Conservation (phyloP, 2,797 vertebrate genomes). For the Eulemur mongoz region DNA sequence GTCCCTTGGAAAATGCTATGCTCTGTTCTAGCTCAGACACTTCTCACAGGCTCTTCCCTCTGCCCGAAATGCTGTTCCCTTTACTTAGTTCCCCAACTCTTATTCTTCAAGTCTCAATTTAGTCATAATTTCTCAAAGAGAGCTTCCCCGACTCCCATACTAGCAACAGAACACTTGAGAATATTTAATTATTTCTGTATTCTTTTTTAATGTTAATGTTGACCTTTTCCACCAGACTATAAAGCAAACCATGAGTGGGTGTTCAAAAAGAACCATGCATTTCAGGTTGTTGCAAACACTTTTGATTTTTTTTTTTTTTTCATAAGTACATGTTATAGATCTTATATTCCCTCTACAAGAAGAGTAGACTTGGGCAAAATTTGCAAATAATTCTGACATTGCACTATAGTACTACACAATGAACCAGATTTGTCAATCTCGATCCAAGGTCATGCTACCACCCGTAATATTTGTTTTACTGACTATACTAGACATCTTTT, state of each 20-base stretch:
- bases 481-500: neutral
- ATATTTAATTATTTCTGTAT: conserved; percentile 29
- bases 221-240: neutral
- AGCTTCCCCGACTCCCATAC: neutral
- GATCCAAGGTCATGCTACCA: neutral
- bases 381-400: neutral
- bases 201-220: conserved; percentile 3
- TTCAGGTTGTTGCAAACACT: neutral
- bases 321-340: neutral
- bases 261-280: conserved; percentile 42
- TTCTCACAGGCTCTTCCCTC: neutral
- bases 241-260: conserved; percentile 54
- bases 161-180: neutral
- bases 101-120: neutral
- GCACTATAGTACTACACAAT: neutral
- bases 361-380: conserved; percentile 2
- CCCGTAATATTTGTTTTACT: neutral
- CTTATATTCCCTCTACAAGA: conserved; percentile 6
- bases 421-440: neutral
- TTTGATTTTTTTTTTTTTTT: conserved; percentile 40
- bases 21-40: neutral
- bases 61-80: neutral
- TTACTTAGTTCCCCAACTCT: neutral
- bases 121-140: conserved; percentile 35
- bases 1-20: neutral